Base-by-base conservation (phyloP, 2,113 vertebrate genomes). In the Trachemys scripta region DNA sequence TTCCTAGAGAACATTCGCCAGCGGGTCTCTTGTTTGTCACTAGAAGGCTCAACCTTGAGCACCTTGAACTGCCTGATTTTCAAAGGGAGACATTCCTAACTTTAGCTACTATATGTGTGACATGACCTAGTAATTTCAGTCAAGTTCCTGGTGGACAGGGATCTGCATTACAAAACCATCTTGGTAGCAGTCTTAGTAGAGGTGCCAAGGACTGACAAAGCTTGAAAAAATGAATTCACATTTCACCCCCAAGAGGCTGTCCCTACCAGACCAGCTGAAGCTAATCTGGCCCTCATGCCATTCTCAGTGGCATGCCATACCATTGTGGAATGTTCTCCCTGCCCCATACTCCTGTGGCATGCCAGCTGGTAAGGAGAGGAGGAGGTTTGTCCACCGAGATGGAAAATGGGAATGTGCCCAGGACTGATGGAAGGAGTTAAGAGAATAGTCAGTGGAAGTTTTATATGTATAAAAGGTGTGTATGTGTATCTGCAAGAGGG, bases 41-140 rank as follows among this genome's bases (percentile, higher is more conserved):
- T 10, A 75, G 69, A 75, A 38, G n/a, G n/a, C n/a, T 10, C 69
- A 72, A 92, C 24, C 8, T 93, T 89, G 47, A 93, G 12, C 19
- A 93, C 16, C 78, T 2, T 69, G 78, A 92, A n/a, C n/a, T 59
- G 85, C 65, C 31, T 79, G 51, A 91, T 89, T 87, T 42, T 16
- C 5, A 51, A 69, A 65, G 47, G 89, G 87, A 84, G 47, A 93
- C 89, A 86, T 49, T 45, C 92, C 5, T 90, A 10, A 6, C 29
- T 93, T 93, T 78, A 90, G 83, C 8, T 47, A 31, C 50, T 56
- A 45, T 27, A 25, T 8, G 8, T 80, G 2, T 38, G 80, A 89
- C 89, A 84, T 2, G 42, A 3, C 20, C 86, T 50, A 6, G 14
- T 76, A 82, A 91, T 85, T 89, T 92, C 72, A 19, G 56, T 54